Evolutionary conservation across 2,888 invertebrate genomes (phyloP), one percentile per base, ranked within the genome.

Genomic region (Tipula lateralis): DNA sequence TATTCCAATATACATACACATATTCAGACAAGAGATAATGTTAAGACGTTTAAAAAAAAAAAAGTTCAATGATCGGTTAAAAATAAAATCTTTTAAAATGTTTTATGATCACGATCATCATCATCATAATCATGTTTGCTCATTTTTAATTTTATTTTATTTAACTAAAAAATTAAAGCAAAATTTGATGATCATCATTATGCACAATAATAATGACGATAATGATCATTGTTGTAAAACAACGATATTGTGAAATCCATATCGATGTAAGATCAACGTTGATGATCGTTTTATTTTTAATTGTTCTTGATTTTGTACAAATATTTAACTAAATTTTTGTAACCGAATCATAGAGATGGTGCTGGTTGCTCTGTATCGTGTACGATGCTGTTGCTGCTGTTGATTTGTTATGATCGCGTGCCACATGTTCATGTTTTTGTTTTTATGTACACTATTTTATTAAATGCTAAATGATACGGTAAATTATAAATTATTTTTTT

Each of bases 51-150:
- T 24, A 9, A 39, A 39, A 39, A 39, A 19, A 19, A 7, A 50
- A 19, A 1, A 66, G 66, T 66, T 66, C 66, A 66, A 66, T 66
- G 66, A 66, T 66, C 66, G 66, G 66, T 66, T 66, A 66, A 19
- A 66, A 66, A 66, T 24, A 66, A 66, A 24, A 24, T 7, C 9
- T 66, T 66, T 66, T 12, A 24, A 19, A 66, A 66, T 66, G 66
- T 66, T 66, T 66, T 66, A 66, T 66, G 66, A 66, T 66, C 66
- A 66, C 66, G 66, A 66, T 50, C 44, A 39, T 44, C n/a, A 66
- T 50, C 44, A 39, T 44, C n/a, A 66, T 66, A 19, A 66, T 66
- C 66, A 66, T 66, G 44, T 44, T 44, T 44, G 66, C 66, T 66
- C 9, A 66, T 66, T 66, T 19, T 50, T 16, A n/a, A n/a, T 44